Percentiles rank a stretch among this genome's conserved stretches.
phyloP scores from a whole-genome alignment of 2,113 vertebrate species.

The Phaethon lepturus region DNA sequence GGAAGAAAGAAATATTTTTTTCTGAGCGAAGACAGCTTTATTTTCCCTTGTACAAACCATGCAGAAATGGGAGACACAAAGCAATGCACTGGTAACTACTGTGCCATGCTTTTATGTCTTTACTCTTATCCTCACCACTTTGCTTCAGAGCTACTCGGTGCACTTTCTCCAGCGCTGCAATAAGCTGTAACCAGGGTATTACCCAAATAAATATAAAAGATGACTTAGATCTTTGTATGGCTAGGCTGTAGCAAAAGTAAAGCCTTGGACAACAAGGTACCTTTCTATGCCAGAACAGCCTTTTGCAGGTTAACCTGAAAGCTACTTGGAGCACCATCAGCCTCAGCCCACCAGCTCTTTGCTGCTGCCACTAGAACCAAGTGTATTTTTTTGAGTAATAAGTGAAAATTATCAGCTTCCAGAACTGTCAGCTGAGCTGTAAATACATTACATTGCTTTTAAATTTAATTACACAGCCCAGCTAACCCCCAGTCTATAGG shows the following conservation, averaged over 20 bases:
- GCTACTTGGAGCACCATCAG: fast-evolving
- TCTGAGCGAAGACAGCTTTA: background rate
- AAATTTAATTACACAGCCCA: background rate
- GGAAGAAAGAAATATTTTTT: background rate
- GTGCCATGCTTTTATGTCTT: background rate
- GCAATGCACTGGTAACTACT: fast-evolving
- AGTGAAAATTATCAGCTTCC: background rate
- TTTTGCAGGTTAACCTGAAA: background rate
- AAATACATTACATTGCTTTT: background rate
- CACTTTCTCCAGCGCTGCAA: background rate
- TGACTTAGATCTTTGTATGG: background rate
- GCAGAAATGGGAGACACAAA: background rate
- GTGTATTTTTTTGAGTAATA: background rate
- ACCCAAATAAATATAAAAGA: fast-evolving
- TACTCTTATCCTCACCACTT: background rate
- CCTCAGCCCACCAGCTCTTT: background rate
- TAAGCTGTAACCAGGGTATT: fast-evolving
- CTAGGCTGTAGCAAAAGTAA: fast-evolving
- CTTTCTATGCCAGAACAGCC: no score
- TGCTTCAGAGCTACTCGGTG: background rate
- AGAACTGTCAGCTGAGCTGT: background rate
- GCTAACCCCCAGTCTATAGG: background rate
- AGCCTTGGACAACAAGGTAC: background rate
- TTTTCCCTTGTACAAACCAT: background rate
- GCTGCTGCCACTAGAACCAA: background rate